phyloP scores from a whole-genome alignment of 2,888 invertebrate species.

The Caenorhabditis angaria region DNA sequence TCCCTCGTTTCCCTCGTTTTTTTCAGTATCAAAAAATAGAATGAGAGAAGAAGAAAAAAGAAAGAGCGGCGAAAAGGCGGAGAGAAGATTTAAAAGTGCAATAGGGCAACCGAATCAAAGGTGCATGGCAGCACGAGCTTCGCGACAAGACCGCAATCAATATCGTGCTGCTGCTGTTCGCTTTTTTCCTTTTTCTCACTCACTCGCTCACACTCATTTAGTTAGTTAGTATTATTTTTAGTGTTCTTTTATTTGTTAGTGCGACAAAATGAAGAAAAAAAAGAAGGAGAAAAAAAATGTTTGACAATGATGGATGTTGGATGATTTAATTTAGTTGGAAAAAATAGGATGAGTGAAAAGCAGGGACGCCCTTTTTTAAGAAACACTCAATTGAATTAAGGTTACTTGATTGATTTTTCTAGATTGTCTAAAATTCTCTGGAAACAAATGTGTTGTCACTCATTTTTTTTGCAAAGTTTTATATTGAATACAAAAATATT shows the following conservation, averaged over 20 bases:
- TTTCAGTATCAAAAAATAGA: too few species aligned
- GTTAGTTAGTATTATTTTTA: background rate
- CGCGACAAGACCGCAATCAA: conserved; percentile 9
- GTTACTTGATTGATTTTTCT: too few species aligned
- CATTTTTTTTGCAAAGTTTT: too few species aligned
- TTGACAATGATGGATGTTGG: conserved; percentile 2
- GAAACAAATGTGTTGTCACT: too few species aligned
- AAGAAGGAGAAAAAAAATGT: conserved; percentile 3
- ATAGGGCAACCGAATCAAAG: conserved; percentile 10
- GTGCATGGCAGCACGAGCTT: conserved; percentile 10
- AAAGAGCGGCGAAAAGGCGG: background rate
- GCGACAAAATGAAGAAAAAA: background rate
- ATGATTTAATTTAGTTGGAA: background rate
- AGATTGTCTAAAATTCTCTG: too few species aligned
- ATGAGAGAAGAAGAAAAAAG: background rate
- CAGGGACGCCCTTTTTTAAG: too few species aligned
- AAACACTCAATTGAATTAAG: too few species aligned
- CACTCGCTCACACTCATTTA: background rate
- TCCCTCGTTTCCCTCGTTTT: background rate
- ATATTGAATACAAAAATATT: too few species aligned
- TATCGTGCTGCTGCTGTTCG: background rate
- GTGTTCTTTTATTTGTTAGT: conserved; percentile 1
- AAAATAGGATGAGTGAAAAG: background rate
- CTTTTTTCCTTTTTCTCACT: background rate
- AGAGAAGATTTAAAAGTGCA: conserved; percentile 3